phyloP scores from a whole-genome alignment of 2,113 vertebrate species.

The Nyctibius bracteatus region DNA sequence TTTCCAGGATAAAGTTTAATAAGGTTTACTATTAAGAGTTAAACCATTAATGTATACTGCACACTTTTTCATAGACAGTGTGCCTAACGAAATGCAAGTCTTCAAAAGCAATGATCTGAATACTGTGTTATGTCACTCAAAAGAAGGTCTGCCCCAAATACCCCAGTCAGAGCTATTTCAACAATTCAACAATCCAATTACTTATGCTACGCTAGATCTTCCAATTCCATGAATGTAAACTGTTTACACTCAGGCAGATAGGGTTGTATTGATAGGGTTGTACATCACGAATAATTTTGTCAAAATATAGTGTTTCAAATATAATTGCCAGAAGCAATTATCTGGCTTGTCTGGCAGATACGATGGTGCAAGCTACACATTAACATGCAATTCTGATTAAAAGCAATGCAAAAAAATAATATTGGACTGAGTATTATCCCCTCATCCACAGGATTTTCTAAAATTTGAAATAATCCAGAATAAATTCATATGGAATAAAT shows the following conservation, averaged over 20 bases:
- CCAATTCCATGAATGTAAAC: background rate
- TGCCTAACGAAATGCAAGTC: background rate
- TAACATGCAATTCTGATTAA: background rate
- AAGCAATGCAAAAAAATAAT: background rate
- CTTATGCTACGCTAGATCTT: background rate
- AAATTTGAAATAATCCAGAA: background rate
- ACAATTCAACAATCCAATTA: background rate
- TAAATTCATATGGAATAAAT: background rate
- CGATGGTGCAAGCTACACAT: background rate
- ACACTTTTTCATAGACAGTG: background rate
- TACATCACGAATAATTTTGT: background rate
- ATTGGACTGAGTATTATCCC: background rate
- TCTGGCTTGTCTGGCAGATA: background rate
- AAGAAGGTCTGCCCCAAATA: background rate
- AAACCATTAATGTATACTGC: background rate
- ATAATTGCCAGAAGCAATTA: slow-evolving; percentile 12
- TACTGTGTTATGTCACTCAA: background rate
- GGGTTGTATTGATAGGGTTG: background rate
- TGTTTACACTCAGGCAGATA: background rate
- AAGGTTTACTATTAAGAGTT: background rate
- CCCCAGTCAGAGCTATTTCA: background rate
- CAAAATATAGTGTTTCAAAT: slow-evolving; percentile 6
- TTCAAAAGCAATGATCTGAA: slow-evolving; percentile 5
- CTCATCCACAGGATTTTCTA: background rate
- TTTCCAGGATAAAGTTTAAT: slow-evolving; percentile 33